Conservation (phyloP, 2,888 invertebrate species). For the Lithophane ornitopus region DNA sequence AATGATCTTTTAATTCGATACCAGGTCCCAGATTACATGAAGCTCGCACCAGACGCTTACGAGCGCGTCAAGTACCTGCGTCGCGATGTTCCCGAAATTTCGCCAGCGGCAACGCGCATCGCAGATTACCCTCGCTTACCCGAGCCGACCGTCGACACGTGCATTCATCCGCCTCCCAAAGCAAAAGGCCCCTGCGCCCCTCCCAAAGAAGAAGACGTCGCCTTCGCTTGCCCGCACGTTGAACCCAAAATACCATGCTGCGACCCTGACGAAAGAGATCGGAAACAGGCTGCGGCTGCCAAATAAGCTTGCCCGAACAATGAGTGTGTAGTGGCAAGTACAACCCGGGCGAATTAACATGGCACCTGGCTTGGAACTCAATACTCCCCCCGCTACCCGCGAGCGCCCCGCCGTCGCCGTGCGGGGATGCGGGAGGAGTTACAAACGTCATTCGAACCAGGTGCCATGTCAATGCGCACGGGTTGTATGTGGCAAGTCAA, state of each 20-base stretch:
- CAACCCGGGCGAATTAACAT: no score
- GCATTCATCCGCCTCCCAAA: slow-evolving; percentile 74
- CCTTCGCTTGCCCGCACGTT: slow-evolving; percentile 82
- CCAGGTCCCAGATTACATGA: slow-evolving; percentile 85
- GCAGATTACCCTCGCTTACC: slow-evolving; percentile 74
- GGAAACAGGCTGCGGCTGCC: not conserved
- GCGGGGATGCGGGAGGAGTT: no score
- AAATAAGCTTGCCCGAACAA: slow-evolving; percentile 16
- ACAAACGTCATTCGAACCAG: no score
- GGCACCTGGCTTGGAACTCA: no score
- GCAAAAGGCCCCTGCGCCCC: slow-evolving; percentile 74
- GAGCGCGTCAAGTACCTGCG: slow-evolving; percentile 81
- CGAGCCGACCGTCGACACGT: slow-evolving; percentile 72
- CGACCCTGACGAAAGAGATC: slow-evolving; percentile 72
- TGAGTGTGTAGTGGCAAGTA: no score
- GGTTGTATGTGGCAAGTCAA: not conserved
- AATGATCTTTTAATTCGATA: not conserved
- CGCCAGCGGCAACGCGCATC: slow-evolving; percentile 81
- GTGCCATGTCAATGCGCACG: no score
- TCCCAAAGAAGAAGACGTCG: slow-evolving; percentile 81
- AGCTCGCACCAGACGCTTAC: slow-evolving; percentile 81
- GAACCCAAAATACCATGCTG: slow-evolving; percentile 81
- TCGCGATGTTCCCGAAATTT: slow-evolving; percentile 80
- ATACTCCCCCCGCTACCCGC: no score
- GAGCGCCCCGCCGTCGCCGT: no score